Base-by-base conservation (phyloP, 2,888 invertebrate genomes). In the Platypus cylindrus region DNA sequence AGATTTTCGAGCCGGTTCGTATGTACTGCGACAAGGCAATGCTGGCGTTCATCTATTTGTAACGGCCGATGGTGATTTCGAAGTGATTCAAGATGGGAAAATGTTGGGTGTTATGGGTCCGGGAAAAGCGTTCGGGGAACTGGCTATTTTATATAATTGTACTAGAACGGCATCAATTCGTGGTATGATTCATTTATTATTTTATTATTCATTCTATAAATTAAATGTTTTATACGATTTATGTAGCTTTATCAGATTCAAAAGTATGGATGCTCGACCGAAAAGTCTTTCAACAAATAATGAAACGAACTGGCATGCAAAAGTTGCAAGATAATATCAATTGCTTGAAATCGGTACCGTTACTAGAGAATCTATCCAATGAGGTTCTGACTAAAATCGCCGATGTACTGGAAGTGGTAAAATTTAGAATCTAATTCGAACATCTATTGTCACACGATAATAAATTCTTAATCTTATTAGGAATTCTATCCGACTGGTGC, bases 121-220 rank as follows among this genome's bases (percentile, higher is more conserved):
- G 1, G 78, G 78, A 3, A 67, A 71, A 65, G 62, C 76, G 54
- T 55, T 79, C 65, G 78, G 79, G 11, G 79, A 80, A 55, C 58
- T 80, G 32, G 79, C 79, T n/a, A 71, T 81, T 45, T 62, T 81
- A 3, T 81, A 81, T 60, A 79, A 80, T 57, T 80, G 79, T 55
- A 76, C 75, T 8, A 58, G 77, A 42, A 78, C 77, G 3, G 77
- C 77, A 2, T 73, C 74, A 2, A 73, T 78, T 29, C 58, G 66
- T 64, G 73, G 73, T 72, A 51, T 40, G 38, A n/a, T n/a, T n/a
- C n/a, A n/a, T n/a, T n/a, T n/a, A n/a, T n/a, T n/a, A n/a, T 15
- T 28, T 27, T 7, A 20, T 20, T 7, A 20, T 20, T 20, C 8
- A 20, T 5, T 20, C 5, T 25, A 9, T 11, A 5, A 20, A 30